A percentile compares a stretch with the other conserved stretches of the same genome.
Conservation (phyloP, 2,888 invertebrate species). For the Lasioglossum vierecki region DNA sequence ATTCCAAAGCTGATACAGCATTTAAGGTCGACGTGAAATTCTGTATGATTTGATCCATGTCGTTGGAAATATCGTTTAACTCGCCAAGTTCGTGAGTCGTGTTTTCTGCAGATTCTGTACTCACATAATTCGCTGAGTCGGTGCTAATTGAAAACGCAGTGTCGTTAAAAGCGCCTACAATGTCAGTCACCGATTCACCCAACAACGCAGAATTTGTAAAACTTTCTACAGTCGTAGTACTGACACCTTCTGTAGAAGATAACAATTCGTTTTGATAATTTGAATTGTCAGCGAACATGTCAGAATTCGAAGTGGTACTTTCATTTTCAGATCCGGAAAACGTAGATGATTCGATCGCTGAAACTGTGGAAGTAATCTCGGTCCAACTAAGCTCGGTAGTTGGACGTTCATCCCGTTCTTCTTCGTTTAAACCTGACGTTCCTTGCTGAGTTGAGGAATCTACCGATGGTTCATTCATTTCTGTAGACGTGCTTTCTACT, state of each 20-base stretch:
- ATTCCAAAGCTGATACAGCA: neutral
- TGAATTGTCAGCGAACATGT: neutral
- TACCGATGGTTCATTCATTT: neutral
- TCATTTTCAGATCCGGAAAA: neutral
- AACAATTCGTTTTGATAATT: neutral
- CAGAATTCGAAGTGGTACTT: neutral
- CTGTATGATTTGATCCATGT: neutral
- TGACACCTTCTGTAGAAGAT: neutral
- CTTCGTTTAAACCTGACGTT: neutral
- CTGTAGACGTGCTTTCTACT: neutral
- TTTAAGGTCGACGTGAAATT: constrained; percentile 10
- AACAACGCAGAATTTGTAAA: neutral
- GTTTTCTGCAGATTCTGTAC: neutral
- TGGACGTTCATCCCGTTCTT: neutral
- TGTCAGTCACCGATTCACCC: neutral
- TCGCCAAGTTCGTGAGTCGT: neutral
- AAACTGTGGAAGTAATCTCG: neutral
- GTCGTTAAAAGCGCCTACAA: neutral
- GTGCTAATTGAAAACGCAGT: neutral
- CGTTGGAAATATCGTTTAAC: neutral
- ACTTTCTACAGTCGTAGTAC: neutral
- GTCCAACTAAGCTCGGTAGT: neutral
- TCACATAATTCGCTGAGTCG: constrained; percentile 4
- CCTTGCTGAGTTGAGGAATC: neutral
- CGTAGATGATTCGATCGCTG: neutral